These are phyloP conservation scores for Hesperia comma DNA, from an alignment of 2,888 invertebrate species.

Conservation along the genomic window DNA sequence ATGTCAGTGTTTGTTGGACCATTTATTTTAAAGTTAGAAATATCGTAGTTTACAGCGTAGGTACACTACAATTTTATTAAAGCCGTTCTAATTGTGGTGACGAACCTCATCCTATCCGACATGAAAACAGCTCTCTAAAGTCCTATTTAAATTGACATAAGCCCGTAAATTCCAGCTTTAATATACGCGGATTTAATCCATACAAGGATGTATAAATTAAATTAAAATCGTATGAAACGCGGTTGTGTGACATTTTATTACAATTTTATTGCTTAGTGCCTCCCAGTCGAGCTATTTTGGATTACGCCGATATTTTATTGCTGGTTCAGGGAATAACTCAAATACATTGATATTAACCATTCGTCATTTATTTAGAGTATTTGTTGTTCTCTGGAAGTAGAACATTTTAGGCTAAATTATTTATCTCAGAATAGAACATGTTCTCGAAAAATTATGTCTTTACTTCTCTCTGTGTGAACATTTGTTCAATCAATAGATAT, in stretches of 20 bases:
- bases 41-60: no score
- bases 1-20: no score
- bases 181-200: slow-evolving; percentile 5
- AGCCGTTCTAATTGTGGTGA: no score
- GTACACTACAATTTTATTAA: no score
- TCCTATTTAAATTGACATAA: not conserved
- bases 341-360: slow-evolving; percentile 1
- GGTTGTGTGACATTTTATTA: slow-evolving; percentile 19
- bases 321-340: not conserved
- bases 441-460: no score
- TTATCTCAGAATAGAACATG: no score
- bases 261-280: slow-evolving; percentile 8
- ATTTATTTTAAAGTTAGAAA: no score
- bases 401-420: no score
- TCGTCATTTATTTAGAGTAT: not conserved
- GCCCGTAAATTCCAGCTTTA: not conserved
- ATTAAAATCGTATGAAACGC: slow-evolving; percentile 12
- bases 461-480: no score
- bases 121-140: not conserved
- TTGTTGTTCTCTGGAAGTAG: not conserved
- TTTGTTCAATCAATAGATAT: no score
- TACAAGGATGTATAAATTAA: slow-evolving; percentile 15
- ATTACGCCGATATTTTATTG: not conserved
- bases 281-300: slow-evolving; percentile 12
- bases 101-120: not conserved